Evolutionary conservation across 1,140 invertebrate species (phyloP).

Genomic region (Ips nitidus): DNA sequence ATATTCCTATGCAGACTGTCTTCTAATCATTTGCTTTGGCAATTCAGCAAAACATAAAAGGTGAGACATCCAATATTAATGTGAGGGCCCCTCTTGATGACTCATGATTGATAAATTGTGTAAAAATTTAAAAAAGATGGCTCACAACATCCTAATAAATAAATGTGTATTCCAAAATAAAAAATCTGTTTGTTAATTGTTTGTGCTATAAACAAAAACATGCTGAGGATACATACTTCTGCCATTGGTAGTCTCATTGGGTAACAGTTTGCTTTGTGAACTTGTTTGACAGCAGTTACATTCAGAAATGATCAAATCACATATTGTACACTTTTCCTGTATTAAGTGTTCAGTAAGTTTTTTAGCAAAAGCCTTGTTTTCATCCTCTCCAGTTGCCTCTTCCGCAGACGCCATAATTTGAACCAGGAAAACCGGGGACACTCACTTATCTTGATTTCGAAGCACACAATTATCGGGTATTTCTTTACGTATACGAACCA

Average conservation of each 20-base stretch:
- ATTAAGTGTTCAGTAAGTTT: conserved; percentile 24
- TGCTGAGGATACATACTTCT: neutral
- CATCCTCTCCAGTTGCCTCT: conserved; percentile 36
- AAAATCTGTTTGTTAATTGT: no score
- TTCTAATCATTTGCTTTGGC: no score
- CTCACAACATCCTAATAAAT: no score
- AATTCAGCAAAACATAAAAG: no score
- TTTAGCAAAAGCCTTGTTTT: conserved; percentile 39
- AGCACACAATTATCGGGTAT: neutral
- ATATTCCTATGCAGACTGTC: no score
- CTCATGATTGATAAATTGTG: no score
- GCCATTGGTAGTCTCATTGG: conserved; percentile 35
- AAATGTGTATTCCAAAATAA: no score
- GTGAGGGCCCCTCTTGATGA: no score
- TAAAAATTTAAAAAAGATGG: no score
- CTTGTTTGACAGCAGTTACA: conserved; percentile 37
- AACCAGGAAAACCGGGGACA: conserved; percentile 36
- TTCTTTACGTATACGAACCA: neutral
- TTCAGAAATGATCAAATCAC: conserved; percentile 30
- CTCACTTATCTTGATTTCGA: conserved; percentile 28
- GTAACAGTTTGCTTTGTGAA: neutral
- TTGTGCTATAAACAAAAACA: no score
- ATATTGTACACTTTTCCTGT: conserved; percentile 25
- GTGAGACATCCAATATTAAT: no score
- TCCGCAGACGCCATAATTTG: conserved; percentile 44